Conservation (phyloP, 2,888 invertebrate species). For the Patella caerulea region DNA sequence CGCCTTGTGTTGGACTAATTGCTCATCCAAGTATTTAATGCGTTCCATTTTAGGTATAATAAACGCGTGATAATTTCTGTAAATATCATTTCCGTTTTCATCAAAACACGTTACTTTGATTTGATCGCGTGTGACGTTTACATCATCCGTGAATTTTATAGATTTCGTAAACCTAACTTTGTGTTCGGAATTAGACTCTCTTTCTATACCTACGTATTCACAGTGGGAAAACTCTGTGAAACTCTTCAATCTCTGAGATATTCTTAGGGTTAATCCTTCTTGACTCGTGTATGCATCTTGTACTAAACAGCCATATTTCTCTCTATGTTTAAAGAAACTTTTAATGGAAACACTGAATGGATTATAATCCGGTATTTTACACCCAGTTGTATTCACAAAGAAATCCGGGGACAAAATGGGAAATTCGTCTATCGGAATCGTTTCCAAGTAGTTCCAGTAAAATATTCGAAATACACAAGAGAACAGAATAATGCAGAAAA, state of each 20-base stretch:
- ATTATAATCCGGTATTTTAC: neutral
- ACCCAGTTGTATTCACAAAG: neutral
- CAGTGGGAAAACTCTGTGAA: neutral
- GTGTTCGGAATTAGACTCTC: slow-evolving; percentile 19
- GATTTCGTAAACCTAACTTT: neutral
- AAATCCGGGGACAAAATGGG: slow-evolving; percentile 21
- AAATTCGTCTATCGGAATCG: no score
- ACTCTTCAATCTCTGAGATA: neutral
- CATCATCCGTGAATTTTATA: slow-evolving; percentile 21
- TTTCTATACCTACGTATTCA: neutral
- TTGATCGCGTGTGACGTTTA: slow-evolving; percentile 27
- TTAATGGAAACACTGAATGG: neutral
- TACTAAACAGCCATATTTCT: neutral
- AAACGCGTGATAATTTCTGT: slow-evolving; percentile 44
- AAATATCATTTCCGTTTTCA: slow-evolving; percentile 29
- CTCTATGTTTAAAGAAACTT: neutral
- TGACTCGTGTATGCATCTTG: neutral
- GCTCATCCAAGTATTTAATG: neutral
- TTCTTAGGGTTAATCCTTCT: neutral
- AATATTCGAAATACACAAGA: neutral
- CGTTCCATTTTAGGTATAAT: slow-evolving; percentile 29
- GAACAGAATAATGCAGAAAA: neutral
- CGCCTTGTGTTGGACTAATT: neutral
- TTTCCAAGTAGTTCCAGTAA: neutral
- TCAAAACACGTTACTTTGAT: slow-evolving; percentile 42